These are phyloP conservation scores for Condylura cristata DNA, from an alignment of 2,113 vertebrate genomes.

Conservation along the genomic window DNA sequence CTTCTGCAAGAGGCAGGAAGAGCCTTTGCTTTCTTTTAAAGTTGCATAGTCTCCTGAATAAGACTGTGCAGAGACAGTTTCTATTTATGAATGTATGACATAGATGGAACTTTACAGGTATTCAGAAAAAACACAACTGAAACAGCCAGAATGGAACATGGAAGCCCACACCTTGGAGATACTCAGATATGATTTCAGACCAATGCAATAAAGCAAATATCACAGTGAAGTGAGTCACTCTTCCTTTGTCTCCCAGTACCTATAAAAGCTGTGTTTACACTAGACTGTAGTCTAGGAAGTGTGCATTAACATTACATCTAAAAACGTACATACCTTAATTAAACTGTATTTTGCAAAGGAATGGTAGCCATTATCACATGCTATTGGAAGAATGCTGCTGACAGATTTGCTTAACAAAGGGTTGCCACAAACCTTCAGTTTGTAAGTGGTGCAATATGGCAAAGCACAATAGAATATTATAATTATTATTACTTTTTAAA, in stretches of 20 bases:
- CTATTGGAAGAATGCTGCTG: background rate
- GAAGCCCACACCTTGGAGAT: background rate
- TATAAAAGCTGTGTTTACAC: background rate
- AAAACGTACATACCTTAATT: background rate
- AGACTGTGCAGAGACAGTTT: constrained; percentile 41
- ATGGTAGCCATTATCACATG: background rate
- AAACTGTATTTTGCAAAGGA: background rate
- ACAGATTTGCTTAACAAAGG: background rate
- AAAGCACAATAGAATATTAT: background rate
- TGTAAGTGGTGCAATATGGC: background rate
- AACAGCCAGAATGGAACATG: background rate
- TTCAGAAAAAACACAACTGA: background rate
- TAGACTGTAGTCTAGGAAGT: background rate
- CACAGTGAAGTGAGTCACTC: background rate
- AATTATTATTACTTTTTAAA: too few relatives aligned
- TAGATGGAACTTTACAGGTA: background rate
- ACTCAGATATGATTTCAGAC: background rate
- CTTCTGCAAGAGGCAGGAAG: constrained; percentile 35
- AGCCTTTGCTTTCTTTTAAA: constrained; percentile 47
- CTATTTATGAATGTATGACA: background rate
- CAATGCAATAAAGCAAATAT: background rate
- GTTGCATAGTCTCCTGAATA: constrained; percentile 20
- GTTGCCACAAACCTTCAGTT: background rate
- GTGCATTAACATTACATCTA: background rate
- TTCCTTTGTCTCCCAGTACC: background rate